Base-by-base conservation (phyloP, 2,888 invertebrate genomes). In the Macrophya alboannulata region DNA sequence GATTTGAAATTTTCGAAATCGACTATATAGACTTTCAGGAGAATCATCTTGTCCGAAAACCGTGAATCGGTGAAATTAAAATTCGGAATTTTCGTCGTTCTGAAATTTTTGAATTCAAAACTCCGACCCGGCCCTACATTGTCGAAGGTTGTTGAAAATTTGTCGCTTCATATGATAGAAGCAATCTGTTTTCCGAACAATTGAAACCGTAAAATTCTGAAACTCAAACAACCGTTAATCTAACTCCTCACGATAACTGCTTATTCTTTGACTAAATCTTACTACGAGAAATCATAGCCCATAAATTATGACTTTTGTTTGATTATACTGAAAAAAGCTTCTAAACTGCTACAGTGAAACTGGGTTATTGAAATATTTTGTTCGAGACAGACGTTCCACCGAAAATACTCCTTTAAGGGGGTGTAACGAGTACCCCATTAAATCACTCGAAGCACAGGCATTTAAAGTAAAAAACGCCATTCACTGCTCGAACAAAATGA, bases 261-360 rank as follows among this genome's bases (percentile, higher is more conserved):
- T 51, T 17, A 3, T 17, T 51, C 17, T 4, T 17, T 51, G 51
- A 12, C 51, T 4, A 17, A 1, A 51, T 51, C 51, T 51, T 1
- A 51, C 51, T 55, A n/a, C n/a, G 55, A n/a, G 55, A 55, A n/a
- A 55, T n/a, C 8, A n/a, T n/a, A 55, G n/a, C n/a, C n/a, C n/a
- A 6, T n/a, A 55, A 55, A 55, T 55, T n/a, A 55, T 55, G n/a
- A n/a, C 55, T n/a, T 8, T 55, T 62, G 62, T 62, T 62, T 62
- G 25, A 62, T 62, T 55, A 55, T n/a, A 55, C 55, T 55, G 17
- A 0, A n/a, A 55, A 55, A 55, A n/a, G 1, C 8, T 55, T n/a
- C 5, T n/a, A 55, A 55, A 55, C 55, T 55, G 55, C 55, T 55
- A n/a, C n/a, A 55, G n/a, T 55, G 6, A n/a, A 55, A 55, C 55